These are phyloP conservation scores for Dryas iulia DNA, from an alignment of 1,140 invertebrate genomes.

Conservation along the genomic window DNA sequence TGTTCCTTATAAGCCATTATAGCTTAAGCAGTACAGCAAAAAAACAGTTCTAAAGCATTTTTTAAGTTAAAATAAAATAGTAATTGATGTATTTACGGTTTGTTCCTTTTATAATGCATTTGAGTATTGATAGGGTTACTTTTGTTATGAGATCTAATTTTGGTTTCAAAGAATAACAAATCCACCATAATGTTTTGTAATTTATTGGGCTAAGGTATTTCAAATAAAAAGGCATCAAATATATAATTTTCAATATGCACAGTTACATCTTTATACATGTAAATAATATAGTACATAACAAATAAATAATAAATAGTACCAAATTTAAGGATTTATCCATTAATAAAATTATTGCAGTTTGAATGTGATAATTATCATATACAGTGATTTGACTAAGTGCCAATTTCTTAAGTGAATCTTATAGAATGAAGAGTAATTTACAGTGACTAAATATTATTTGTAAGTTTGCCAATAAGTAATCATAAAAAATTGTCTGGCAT, in stretches of 20 bases:
- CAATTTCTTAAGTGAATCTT: slow-evolving; percentile 60
- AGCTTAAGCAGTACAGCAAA: too few species aligned
- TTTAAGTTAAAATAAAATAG: too few species aligned
- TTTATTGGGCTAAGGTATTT: slow-evolving; percentile 75
- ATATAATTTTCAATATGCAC: slow-evolving; percentile 78
- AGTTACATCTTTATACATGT: slow-evolving; percentile 79
- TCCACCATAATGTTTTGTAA: slow-evolving; percentile 42
- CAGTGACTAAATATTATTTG: slow-evolving; percentile 52
- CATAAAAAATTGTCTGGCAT: slow-evolving; percentile 50
- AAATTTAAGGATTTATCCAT: slow-evolving; percentile 73
- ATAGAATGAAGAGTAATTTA: slow-evolving; percentile 57
- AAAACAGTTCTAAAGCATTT: too few species aligned
- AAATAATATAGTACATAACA: slow-evolving; percentile 79
- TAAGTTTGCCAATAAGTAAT: slow-evolving; percentile 35
- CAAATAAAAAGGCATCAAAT: slow-evolving; percentile 76
- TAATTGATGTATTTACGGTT: too few species aligned
- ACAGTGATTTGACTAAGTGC: slow-evolving; percentile 72
- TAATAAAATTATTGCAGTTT: slow-evolving; percentile 70
- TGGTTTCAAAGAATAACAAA: slow-evolving; percentile 31
- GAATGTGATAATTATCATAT: slow-evolving; percentile 71
- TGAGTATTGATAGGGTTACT: not conserved
- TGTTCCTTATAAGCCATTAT: too few species aligned
- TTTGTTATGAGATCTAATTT: not conserved
- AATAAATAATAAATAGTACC: slow-evolving; percentile 80
- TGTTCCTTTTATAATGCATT: too few species aligned